Conservation (phyloP, 2,888 invertebrate genomes). For the Meteorus colon region DNA sequence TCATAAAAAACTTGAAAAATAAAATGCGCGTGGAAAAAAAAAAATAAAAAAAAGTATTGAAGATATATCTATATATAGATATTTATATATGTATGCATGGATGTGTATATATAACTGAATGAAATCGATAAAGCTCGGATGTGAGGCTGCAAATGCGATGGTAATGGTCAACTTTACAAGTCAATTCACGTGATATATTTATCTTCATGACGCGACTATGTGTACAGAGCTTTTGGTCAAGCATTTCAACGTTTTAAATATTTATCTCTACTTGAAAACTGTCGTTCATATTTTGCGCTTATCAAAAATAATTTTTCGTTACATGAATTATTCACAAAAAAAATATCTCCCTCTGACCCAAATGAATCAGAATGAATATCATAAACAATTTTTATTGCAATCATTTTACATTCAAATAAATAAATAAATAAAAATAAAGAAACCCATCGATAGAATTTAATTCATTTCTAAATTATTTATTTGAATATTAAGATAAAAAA, state of each 20-base stretch:
- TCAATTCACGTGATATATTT: conserved; percentile 38
- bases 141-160: conserved; percentile 27
- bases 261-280: neutral
- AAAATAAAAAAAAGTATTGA: neutral
- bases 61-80: neutral
- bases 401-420: too few species aligned
- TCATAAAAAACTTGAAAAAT: neutral
- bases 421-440: too few species aligned
- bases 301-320: too few species aligned
- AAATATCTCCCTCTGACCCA: too few species aligned
- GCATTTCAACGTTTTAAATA: conserved; percentile 23
- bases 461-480: too few species aligned
- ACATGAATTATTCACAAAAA: too few species aligned
- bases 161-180: conserved; percentile 37
- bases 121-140: conserved; percentile 36
- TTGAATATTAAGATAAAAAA: too few species aligned
- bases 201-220: neutral
- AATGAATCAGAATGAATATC: too few species aligned
- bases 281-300: neutral
- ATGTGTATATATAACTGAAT: conserved; percentile 8
- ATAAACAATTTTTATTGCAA: too few species aligned
- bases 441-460: too few species aligned
- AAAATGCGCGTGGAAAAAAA: too few species aligned
- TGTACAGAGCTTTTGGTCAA: conserved; percentile 3
- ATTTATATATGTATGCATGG: neutral